These are phyloP conservation scores for Cricetomys ansorgei DNA, from an alignment of 2,113 vertebrate genomes.

Conservation along the genomic window DNA sequence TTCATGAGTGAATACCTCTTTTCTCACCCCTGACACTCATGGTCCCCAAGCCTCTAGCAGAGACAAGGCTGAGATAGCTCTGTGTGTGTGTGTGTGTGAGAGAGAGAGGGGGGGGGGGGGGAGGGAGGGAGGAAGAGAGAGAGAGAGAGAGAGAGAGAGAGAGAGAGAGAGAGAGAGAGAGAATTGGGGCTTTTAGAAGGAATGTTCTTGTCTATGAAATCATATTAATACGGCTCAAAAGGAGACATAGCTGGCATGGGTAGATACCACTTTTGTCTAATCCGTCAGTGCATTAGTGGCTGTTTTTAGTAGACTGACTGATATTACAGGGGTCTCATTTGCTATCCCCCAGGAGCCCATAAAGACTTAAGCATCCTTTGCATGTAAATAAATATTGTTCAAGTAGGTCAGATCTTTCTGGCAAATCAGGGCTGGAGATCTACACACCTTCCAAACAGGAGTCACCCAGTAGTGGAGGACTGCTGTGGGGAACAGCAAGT, in stretches of 20 bases:
- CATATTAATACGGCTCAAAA: neutral
- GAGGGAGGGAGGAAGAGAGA: too few species aligned
- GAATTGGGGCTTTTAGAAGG: neutral
- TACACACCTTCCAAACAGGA: neutral
- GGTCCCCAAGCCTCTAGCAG: neutral
- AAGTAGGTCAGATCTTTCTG: neutral
- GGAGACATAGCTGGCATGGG: neutral
- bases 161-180: neutral
- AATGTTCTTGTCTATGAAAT: neutral
- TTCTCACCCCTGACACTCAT: accelerated
- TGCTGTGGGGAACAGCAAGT: neutral
- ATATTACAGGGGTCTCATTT: neutral
- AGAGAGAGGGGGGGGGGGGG: too few species aligned
- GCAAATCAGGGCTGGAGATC: neutral
- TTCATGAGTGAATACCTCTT: accelerated
- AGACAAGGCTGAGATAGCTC: neutral
- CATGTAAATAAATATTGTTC: neutral
- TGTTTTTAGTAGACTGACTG: neutral
- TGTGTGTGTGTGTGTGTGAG: neutral
- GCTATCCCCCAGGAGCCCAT: neutral
- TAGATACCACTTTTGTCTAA: neutral
- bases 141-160: too few species aligned
- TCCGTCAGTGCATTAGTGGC: neutral
- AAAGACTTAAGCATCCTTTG: neutral
- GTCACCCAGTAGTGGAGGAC: neutral